Evolutionary conservation across 2,113 vertebrate genomes (phyloP).

Genomic region (Callaeas wilsoni): DNA sequence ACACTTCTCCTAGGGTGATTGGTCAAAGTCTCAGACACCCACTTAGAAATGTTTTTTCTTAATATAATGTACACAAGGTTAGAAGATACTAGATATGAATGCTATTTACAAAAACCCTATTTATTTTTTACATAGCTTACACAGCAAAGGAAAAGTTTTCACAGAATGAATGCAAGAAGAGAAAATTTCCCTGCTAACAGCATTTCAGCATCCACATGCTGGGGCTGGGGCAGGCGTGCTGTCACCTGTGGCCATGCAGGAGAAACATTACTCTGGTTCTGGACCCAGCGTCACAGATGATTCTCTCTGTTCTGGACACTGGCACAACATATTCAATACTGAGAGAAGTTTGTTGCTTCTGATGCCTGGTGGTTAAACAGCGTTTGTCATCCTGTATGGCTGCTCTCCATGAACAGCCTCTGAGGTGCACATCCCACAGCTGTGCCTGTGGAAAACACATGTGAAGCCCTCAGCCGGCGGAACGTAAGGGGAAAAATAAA

Average conservation of each 20-base stretch:
- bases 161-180: too few relatives aligned
- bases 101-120: too few relatives aligned
- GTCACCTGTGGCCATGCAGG: background rate
- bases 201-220: too few relatives aligned
- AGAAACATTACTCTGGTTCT: accelerated
- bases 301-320: background rate
- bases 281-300: background rate
- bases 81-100: too few relatives aligned
- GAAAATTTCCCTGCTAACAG: too few relatives aligned
- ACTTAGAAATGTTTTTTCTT: too few relatives aligned
- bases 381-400: background rate
- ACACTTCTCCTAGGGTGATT: too few relatives aligned
- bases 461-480: background rate
- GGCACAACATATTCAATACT: background rate
- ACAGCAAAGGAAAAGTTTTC: too few relatives aligned
- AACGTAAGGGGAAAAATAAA: background rate
- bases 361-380: background rate
- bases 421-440: background rate
- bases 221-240: background rate
- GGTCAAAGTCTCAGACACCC: too few relatives aligned
- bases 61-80: too few relatives aligned
- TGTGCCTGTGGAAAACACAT: background rate
- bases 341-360: background rate
- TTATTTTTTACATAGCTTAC: too few relatives aligned
- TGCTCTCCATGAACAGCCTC: background rate